Evolutionary conservation across 37 sponge, comb jelly and placozoan genomes (phyloP).

Genomic region (Tethya wilhelma): DNA sequence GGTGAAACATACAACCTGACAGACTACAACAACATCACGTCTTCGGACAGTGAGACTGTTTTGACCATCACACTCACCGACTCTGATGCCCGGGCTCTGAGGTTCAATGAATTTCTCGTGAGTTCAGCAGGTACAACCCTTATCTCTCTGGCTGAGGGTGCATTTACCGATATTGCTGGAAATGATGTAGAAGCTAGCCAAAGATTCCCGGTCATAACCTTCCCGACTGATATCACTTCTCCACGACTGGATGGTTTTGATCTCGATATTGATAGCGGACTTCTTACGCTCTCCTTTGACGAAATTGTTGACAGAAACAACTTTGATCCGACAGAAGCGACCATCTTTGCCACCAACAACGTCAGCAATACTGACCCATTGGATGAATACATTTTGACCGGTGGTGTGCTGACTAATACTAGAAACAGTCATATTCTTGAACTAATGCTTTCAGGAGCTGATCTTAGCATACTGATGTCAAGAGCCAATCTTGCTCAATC

Average conservation of each 20-base stretch:
- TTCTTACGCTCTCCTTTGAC: conserved; percentile 73
- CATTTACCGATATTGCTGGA: conserved; percentile 70
- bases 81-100: conserved; percentile 30
- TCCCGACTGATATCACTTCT: conserved; percentile 60
- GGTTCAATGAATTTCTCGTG: conserved; percentile 18
- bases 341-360: conserved; percentile 29
- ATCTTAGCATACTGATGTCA: conserved; percentile 70
- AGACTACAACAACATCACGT: conserved; percentile 52
- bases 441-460: conserved; percentile 30
- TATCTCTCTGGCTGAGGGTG: conserved; percentile 50
- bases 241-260: conserved; percentile 56
- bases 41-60: conserved; percentile 16
- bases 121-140: conserved; percentile 30
- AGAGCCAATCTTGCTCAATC: conserved; percentile 62
- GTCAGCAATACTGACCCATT: conserved; percentile 21
- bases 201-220: conserved; percentile 25
- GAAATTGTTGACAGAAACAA: conserved; percentile 68
- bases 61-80: conserved; percentile 34
- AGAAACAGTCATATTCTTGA: conserved; percentile 29
- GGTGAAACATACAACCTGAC: conserved; percentile 58
- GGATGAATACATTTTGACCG: conserved; percentile 45
- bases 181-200: conserved; percentile 58
- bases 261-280: conserved; percentile 79
- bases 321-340: conserved; percentile 45
- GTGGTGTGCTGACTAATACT: conserved; percentile 27